Evolutionary conservation across 2,888 invertebrate genomes (phyloP), one percentile per base, ranked within the genome.

Genomic region (Drosophila monieri): DNA sequence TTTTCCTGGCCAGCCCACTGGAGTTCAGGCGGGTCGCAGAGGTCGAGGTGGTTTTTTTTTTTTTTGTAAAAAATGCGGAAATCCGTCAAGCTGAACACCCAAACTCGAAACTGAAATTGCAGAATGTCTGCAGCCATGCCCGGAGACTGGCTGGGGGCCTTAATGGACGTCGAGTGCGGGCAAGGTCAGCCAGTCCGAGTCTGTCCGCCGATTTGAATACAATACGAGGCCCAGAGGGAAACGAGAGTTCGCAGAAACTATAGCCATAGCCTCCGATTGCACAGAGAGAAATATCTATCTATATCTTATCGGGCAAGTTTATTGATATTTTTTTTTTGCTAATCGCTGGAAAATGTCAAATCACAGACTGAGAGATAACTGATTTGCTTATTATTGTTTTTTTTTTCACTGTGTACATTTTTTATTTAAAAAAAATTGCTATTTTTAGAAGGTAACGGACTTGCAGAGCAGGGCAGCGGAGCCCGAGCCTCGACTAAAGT

Each of bases 71-170:
- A 62, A 51, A 81, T 80, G 86, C 80, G 80, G 86, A 81, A 81
- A 80, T 80, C 76, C 80, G 84, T 84, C 78, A 81, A 44, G 80
- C 74, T 80, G 60, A 77, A 71, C 77, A 77, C 53, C 27, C 23
- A 37, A 54, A 78, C 77, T 77, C 25, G 59, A 57, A 76, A 57
- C 41, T 54, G 48, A 62, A 62, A 54, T 47, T 66, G 67, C 54
- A 62, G 79, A 81, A 73, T 75, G 78, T 80, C 81, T 79, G 80
- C 79, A 80, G 85, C 18, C 1, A 2, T 71, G 39, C 30, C 37
- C 60, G 37, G 60, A 10, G 46, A 47, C 60, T 60, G 60, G 59
- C 59, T 64, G 37, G 10, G 27, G 25, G 73, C 54, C 64, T 64
- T 73, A 80, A 81, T 73, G 76, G 59, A 53, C 46, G 58, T 55